Evolutionary conservation across 2,113 vertebrate species (phyloP), one percentile per base, ranked within the genome.

Genomic region (Canis aureus): DNA sequence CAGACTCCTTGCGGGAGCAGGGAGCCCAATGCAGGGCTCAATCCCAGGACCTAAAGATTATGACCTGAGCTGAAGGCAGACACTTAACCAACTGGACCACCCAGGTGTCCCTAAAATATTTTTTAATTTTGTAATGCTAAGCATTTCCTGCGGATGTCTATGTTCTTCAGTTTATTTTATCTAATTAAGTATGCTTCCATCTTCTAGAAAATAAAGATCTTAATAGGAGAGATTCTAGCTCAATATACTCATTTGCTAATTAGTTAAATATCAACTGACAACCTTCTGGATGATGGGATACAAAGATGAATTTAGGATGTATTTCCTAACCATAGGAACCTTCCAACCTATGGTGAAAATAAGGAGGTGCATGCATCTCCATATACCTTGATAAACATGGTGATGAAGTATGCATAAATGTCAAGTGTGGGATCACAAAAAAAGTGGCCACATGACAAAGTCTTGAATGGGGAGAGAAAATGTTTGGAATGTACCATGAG

Each of bases 351-450:
- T 25, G 86, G 8, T 27, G 19, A 88, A 80, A 59, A 23, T 35
- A 9, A 62, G 25, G 49, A 78, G 13, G 6, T 62, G 0, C 1
- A 0, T 59, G 4, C 27, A 17, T 62, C 7, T 94, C 23, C 38
- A 32, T 1, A 23, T 0, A 15, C 1, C 32, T 29, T 0, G 3
- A 35, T 49, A 11, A 66, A n/a, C 23, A 8, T 9, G 12, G 3
- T 23, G 27, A 32, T 3, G 11, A 88, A 53, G 3, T 19, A 22
- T 11, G 11, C 43, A 53, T n/a, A 62, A 55, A 60, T 23, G 11
- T 29, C 80, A 32, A n/a, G n/a, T 7, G 0, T 90, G 59, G 62
- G 11, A 83, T 38, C 0, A 43, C 3, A 57, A 13, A 49, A 4
- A n/a, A 57, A 57, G 17, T 13, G 12, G 4, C 3, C 20, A 55